A percentile compares a stretch with the other conserved stretches of the same genome.
These are phyloP conservation scores for Oxycera nigricornis DNA, from an alignment of 2,888 invertebrate species.

Conservation along the genomic window DNA sequence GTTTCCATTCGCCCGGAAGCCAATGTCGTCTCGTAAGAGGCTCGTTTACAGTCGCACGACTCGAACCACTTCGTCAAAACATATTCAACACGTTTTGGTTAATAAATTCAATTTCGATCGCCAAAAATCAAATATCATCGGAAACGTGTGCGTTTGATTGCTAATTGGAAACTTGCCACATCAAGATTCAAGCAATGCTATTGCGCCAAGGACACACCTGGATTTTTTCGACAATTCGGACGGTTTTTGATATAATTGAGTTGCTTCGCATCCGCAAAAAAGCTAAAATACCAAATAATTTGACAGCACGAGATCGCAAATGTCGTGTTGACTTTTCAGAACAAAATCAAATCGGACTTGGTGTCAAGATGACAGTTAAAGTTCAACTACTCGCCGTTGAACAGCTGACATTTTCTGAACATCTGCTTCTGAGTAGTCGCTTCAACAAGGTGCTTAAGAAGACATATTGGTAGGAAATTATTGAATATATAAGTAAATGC, in stretches of 20 bases:
- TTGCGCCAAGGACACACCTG: not conserved
- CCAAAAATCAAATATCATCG: conserved; percentile 29
- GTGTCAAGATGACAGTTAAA: no score
- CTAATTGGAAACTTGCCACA: not conserved
- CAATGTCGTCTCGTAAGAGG: not conserved
- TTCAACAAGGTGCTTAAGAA: no score
- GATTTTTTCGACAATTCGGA: not conserved
- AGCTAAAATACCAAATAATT: conserved; percentile 25
- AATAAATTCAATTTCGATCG: conserved; percentile 14
- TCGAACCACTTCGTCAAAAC: not conserved
- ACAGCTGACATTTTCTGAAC: no score
- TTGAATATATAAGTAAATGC: no score
- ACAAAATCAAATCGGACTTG: no score
- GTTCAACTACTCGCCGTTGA: no score
- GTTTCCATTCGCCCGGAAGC: conserved; percentile 2
- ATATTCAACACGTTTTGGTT: not conserved
- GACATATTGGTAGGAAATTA: no score
- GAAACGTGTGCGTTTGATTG: not conserved
- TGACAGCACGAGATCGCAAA: conserved; percentile 7
- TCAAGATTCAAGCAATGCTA: not conserved
- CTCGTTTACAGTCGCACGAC: not conserved
- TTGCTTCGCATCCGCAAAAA: not conserved
- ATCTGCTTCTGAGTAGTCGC: no score
- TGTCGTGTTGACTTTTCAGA: conserved; percentile 31
- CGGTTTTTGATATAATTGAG: not conserved